A percentile compares a stretch with the other conserved stretches of the same genome.
These are phyloP conservation scores for Polypedilum pembai DNA, from an alignment of 1,140 invertebrate genomes.

Conservation along the genomic window DNA sequence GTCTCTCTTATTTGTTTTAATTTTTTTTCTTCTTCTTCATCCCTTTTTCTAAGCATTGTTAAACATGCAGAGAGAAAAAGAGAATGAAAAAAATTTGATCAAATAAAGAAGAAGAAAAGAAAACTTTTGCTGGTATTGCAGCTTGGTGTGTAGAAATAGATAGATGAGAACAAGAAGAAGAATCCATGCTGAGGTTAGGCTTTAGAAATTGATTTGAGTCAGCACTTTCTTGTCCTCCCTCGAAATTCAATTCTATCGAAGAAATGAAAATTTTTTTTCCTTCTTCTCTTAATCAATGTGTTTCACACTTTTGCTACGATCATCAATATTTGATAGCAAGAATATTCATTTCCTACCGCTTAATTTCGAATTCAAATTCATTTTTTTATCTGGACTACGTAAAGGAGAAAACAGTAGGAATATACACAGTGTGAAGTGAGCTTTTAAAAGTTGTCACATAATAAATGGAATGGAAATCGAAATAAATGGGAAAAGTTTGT, in stretches of 20 bases:
- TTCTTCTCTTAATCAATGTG: background rate
- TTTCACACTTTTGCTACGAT: background rate
- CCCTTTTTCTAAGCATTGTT: too few relatives aligned
- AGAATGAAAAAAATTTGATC: background rate
- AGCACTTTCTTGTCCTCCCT: background rate
- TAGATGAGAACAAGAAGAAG: too few relatives aligned
- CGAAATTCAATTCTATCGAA: background rate
- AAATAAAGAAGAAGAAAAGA: background rate
- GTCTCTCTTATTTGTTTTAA: too few relatives aligned
- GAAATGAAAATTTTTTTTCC: background rate
- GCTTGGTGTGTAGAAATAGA: too few relatives aligned
- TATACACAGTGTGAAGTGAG: too few relatives aligned
- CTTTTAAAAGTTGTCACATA: background rate
- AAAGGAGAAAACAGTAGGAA: background rate
- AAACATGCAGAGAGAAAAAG: background rate
- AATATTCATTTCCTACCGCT: constrained; percentile 21
- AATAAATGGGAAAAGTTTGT: constrained; percentile 13
- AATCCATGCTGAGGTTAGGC: background rate
- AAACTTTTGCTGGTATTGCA: constrained; percentile 10
- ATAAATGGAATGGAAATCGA: constrained; percentile 18
- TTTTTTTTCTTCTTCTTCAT: too few relatives aligned
- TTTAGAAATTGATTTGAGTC: constrained; percentile 18
- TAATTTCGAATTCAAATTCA: constrained; percentile 7
- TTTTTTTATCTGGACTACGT: background rate
- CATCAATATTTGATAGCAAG: constrained; percentile 21